Evolutionary conservation across 2,888 invertebrate genomes (phyloP).

Genomic region (Ectemnius lituratus): DNA sequence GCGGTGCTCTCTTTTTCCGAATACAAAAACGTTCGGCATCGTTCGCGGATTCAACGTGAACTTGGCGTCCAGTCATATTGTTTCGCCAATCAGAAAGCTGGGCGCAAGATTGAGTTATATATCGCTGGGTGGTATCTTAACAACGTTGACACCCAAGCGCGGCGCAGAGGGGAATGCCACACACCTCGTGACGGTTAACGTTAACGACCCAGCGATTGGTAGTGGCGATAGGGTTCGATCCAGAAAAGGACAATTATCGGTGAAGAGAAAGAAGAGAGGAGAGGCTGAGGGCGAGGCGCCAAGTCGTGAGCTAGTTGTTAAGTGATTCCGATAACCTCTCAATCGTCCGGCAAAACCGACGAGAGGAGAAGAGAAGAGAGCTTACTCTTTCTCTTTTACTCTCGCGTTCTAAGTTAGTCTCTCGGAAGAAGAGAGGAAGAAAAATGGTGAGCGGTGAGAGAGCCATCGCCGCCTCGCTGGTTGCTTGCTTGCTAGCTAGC

Average conservation of each 20-base stretch:
- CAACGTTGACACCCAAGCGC: slow-evolving; percentile 68
- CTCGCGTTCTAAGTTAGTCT: too few relatives aligned
- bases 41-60: neutral
- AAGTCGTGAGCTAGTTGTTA: slow-evolving; percentile 75
- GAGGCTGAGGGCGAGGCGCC: slow-evolving; percentile 65
- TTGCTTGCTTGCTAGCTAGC: slow-evolving; percentile 53
- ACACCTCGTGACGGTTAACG: slow-evolving; percentile 70
- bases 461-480: slow-evolving; percentile 39
- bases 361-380: slow-evolving; percentile 41
- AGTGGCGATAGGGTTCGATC: slow-evolving; percentile 63
- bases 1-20: too few relatives aligned
- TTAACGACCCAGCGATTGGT: slow-evolving; percentile 62
- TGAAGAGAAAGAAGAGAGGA: slow-evolving; percentile 18
- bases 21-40: neutral
- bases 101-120: slow-evolving; percentile 58
- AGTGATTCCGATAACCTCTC: slow-evolving; percentile 76
- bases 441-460: slow-evolving; percentile 45
- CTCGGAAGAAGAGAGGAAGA: slow-evolving; percentile 56
- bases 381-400: neutral
- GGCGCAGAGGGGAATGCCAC: slow-evolving; percentile 66
- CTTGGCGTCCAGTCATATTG: neutral
- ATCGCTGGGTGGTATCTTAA: slow-evolving; percentile 63
- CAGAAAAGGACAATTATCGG: slow-evolving; percentile 71
- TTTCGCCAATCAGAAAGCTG: neutral
- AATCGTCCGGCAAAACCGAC: slow-evolving; percentile 69